These are phyloP conservation scores for Contarinia nasturtii DNA, from an alignment of 1,140 invertebrate genomes.

Conservation along the genomic window DNA sequence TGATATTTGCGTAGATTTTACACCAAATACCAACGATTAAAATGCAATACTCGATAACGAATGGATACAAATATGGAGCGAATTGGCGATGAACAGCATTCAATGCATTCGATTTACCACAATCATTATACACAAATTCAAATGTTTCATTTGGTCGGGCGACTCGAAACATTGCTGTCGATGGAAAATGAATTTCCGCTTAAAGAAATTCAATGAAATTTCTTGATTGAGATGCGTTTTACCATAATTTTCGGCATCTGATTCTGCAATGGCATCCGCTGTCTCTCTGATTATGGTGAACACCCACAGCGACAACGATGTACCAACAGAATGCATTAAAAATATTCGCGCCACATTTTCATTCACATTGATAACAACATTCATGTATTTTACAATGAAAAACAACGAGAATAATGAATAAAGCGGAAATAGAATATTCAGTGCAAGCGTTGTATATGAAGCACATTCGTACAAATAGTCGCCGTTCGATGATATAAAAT, in stretches of 20 bases:
- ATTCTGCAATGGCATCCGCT: slow-evolving; percentile 27
- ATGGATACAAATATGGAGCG: slow-evolving; percentile 51
- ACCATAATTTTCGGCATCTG: not conserved
- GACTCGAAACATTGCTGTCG: not conserved
- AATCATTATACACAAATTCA: not conserved
- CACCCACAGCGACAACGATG: slow-evolving; percentile 52
- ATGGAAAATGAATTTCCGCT: not conserved
- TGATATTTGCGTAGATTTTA: slow-evolving; percentile 52
- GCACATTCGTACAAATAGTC: slow-evolving; percentile 25
- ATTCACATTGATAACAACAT: slow-evolving; percentile 32
- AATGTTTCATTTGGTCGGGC: not conserved
- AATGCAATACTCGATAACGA: slow-evolving; percentile 55
- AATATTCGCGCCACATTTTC: slow-evolving; percentile 40
- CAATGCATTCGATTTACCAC: slow-evolving; percentile 9
- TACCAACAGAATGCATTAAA: slow-evolving; percentile 53
- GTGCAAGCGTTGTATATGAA: slow-evolving; percentile 26
- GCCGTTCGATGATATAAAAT: not conserved
- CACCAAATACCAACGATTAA: slow-evolving; percentile 50
- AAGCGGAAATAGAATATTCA: slow-evolving; percentile 39
- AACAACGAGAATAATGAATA: slow-evolving; percentile 51
- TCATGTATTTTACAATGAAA: slow-evolving; percentile 60
- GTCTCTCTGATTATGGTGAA: slow-evolving; percentile 51
- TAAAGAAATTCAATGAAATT: not conserved
- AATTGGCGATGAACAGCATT: slow-evolving; percentile 32
- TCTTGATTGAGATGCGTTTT: not conserved